Evolutionary conservation across 2,888 invertebrate species (phyloP), one percentile per base, ranked within the genome.

Genomic region (Antheraea assamensis): DNA sequence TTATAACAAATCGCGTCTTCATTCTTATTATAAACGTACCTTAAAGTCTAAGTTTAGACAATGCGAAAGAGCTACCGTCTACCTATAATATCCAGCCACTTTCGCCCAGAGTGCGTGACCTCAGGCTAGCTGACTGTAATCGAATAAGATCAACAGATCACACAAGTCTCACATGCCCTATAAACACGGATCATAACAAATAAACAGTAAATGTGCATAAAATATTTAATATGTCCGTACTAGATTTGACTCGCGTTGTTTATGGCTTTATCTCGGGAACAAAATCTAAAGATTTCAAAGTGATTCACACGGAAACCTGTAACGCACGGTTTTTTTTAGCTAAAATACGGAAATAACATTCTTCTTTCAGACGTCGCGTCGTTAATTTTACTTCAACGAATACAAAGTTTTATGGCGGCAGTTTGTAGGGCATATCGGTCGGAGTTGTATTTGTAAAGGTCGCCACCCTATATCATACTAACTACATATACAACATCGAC

Each of bases 381-480:
- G 85, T 81, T 87, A 82, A 82, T 84, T 82, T 84, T 86, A 82
- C 81, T 82, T 80, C 79, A 82, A 83, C 80, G 82, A 83, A 85
- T 83, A 81, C 76, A 78, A 80, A 74, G 80, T 88, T 88, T 87
- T 87, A 87, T 85, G 85, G 82, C 80, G 80, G 83, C 83, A 86
- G 85, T 91, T 90, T 90, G 88, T 91, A 87, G 88, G 89, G 90
- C 89, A 87, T 87, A 89, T 90, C 89, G 83, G 82, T 84, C 83
- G 83, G 83, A 87, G 85, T 82, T 83, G 86, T 88, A 84, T 90
- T 90, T 88, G 88, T 89, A 92, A 93, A 93, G 91, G 92, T 91
- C 90, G 89, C 72, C 82, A 84, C 83, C 83, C 82, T 79, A 77
- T 80, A 78, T 81, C 81, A 80, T 79, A 85, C 83, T 80, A 83